Evolutionary conservation across 2,888 invertebrate genomes (phyloP).

Genomic region (Macaria liturata): DNA sequence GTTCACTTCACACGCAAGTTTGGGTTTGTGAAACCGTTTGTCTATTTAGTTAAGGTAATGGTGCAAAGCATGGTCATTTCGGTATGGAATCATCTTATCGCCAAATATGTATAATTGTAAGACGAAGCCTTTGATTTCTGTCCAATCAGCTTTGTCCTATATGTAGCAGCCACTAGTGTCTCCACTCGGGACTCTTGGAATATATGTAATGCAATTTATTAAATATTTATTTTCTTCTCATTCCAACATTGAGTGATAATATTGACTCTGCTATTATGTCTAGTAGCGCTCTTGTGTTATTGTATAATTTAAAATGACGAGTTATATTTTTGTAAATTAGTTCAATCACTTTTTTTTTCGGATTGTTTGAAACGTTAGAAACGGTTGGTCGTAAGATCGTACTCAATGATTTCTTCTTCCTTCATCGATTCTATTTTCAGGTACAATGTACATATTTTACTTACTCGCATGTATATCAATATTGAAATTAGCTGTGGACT

Average conservation of each 20-base stretch:
- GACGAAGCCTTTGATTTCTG: constrained; percentile 36
- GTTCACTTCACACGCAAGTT: constrained; percentile 45
- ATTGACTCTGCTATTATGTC: constrained; percentile 51
- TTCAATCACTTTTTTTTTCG: constrained; percentile 53
- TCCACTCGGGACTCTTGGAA: constrained; percentile 34
- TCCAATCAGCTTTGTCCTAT: constrained; percentile 38
- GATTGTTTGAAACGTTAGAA: constrained; percentile 52
- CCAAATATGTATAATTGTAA: constrained; percentile 38
- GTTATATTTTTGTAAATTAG: constrained; percentile 77
- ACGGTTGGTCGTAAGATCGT: constrained; percentile 58
- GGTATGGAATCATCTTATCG: constrained; percentile 48
- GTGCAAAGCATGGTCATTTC: constrained; percentile 62
- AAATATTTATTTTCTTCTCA: constrained; percentile 67
- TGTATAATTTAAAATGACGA: constrained; percentile 59
- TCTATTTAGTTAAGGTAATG: constrained; percentile 62
- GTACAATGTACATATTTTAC: constrained; percentile 1
- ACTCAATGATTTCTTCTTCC: constrained; percentile 27
- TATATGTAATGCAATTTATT: constrained; percentile 36
- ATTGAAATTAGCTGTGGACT: too few species aligned
- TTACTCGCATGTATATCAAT: neutral
- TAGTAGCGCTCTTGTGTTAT: constrained; percentile 61
- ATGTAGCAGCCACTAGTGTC: constrained; percentile 30
- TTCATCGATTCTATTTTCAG: neutral
- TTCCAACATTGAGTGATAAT: constrained; percentile 70
- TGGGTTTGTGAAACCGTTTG: constrained; percentile 55